These are phyloP conservation scores for Rhingia rostrata DNA, from an alignment of 2,888 invertebrate species.

Conservation along the genomic window DNA sequence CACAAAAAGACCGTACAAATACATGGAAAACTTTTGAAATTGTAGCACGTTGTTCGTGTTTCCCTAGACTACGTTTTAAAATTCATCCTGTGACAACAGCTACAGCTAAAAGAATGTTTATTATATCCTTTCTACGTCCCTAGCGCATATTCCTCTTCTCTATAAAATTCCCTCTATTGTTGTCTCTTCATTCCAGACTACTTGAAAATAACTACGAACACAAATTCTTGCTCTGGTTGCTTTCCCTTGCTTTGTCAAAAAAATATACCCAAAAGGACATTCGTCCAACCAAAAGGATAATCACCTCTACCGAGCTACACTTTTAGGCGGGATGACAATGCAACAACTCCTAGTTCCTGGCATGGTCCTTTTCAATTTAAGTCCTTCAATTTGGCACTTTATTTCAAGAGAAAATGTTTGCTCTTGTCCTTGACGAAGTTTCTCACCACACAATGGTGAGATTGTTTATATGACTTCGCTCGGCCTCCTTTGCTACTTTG, in stretches of 20 bases:
- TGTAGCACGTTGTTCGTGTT: constrained; percentile 21
- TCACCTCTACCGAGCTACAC: constrained; percentile 45
- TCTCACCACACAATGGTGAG: constrained; percentile 19
- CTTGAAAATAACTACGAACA: constrained; percentile 33
- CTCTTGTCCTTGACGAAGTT: constrained; percentile 35
- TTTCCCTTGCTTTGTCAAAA: too few relatives aligned
- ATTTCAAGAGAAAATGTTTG: constrained; percentile 3
- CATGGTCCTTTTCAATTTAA: background rate
- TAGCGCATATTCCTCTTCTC: constrained; percentile 18
- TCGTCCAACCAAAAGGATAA: constrained; percentile 52
- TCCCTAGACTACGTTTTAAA: constrained; percentile 32
- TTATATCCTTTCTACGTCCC: constrained; percentile 53
- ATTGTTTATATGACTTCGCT: background rate
- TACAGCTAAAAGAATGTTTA: constrained; percentile 53
- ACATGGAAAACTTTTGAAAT: background rate
- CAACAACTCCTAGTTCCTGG: constrained; percentile 12
- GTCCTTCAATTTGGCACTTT: constrained; percentile 10
- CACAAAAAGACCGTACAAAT: constrained; percentile 16
- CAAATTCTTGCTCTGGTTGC: constrained; percentile 34
- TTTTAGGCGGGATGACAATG: constrained; percentile 11
- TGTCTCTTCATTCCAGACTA: constrained; percentile 50
- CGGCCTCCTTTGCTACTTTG: constrained; percentile 15
- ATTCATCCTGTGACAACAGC: constrained; percentile 55
- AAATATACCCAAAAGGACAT: constrained; percentile 44
- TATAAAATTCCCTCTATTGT: constrained; percentile 16